A percentile compares a stretch with the other conserved stretches of the same genome.
Evolutionary conservation across 1,140 invertebrate genomes (phyloP).

Genomic region (Thalassaphorura encarpata): DNA sequence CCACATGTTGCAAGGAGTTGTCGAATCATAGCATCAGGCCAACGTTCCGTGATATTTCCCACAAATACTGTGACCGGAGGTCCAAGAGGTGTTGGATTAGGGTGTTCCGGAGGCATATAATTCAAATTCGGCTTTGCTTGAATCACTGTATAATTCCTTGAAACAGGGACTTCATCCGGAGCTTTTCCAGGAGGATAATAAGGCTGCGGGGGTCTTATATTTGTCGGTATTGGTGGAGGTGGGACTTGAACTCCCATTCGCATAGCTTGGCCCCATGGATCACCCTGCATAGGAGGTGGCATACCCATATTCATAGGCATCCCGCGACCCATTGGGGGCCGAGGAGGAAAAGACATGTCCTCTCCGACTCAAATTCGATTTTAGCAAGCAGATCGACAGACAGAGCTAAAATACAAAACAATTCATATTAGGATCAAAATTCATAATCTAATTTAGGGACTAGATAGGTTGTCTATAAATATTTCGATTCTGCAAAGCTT

Average conservation of each 20-base stretch:
- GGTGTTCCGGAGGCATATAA: not conserved
- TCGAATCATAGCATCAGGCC: conserved; percentile 88
- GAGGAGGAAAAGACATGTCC: conserved; percentile 44
- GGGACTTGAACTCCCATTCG: not conserved
- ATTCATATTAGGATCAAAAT: no score
- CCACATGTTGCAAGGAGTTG: conserved; percentile 85
- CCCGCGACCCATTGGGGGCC: conserved; percentile 48
- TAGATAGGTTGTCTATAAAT: no score
- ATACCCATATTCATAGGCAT: conserved; percentile 39
- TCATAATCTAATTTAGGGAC: no score
- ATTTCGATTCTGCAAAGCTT: no score
- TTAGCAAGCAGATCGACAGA: no score
- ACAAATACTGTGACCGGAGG: conserved; percentile 96
- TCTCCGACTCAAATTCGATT: no score
- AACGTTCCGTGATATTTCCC: conserved; percentile 93
- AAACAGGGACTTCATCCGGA: conserved; percentile 28
- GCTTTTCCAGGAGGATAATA: conserved; percentile 13
- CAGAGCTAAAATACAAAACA: no score
- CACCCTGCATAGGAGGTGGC: not conserved
- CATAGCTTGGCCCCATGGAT: no score
- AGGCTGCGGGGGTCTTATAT: conserved; percentile 23
- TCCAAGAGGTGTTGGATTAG: conserved; percentile 44
- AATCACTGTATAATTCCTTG: not conserved
- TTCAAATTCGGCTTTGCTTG: not conserved
- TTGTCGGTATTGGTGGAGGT: conserved; percentile 33